Base-by-base conservation (phyloP, 2,113 vertebrate species). In the Oncorhynchus masou region DNA sequence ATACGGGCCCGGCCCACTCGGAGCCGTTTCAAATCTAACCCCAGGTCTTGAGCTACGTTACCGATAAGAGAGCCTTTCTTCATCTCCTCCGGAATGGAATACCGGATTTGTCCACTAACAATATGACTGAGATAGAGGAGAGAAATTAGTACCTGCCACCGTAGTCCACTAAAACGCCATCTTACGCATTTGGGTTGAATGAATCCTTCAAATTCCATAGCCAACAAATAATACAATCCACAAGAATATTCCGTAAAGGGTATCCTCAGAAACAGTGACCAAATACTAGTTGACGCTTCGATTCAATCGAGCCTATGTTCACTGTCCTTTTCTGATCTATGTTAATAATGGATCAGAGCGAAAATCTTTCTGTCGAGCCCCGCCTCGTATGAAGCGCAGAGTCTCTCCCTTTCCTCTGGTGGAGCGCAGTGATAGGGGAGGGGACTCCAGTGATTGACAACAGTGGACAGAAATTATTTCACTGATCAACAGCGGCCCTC, bases 401-500 rank as follows among this genome's bases (percentile, higher is more conserved):
- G 13, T 34, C 24, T 39, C 12, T 70, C 69, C 39, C 24, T 45
- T 57, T 48, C 8, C 6, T 65, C n/a, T 59, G 31, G 3, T 27
- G 39, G 45, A 45, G 2, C 22, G 29, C 71, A 54, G 5, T 60
- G 5, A 75, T n/a, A 62, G 27, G 74, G 65, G 73, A 68, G 74
- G 27, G 19, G 11, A 51, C 45, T 57, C 48, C 11, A 4, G 31
- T 59, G 49, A 39, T 7, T 77, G 24, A 66, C 48, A 25, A 6
- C 34, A 31, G 51, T 24, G 68, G 12, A 49, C n/a, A 69, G 48
- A 48, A 9, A 39, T 71, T 54, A 45, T 72, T 73, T 48, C 20
- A 49, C 68, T 78, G 79, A 70, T 69, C 71, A 81, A 84, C 78
- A 84, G 79, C 82, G 82, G 16, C 82, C 51, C 79, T 75, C 9